These are phyloP conservation scores for Drosophila lacertosa DNA, from an alignment of 1,140 invertebrate species.

Conservation along the genomic window DNA sequence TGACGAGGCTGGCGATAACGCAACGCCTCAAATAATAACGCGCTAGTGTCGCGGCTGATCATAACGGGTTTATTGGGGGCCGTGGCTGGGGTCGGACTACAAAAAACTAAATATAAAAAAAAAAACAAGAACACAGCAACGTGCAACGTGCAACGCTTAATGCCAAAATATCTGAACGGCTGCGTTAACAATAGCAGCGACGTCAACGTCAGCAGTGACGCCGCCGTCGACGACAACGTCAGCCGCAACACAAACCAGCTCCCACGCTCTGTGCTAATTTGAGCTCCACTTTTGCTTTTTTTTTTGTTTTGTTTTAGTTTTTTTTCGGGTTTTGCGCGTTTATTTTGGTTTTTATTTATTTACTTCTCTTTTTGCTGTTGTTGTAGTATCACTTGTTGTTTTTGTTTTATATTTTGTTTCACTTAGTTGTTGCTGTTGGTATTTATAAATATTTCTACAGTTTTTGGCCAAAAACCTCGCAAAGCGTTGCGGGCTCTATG, in stretches of 20 bases:
- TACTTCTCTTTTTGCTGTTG: slow-evolving; percentile 14
- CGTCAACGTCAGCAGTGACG: slow-evolving; percentile 4
- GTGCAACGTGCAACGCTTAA: slow-evolving; percentile 33
- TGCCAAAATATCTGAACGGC: slow-evolving; percentile 14
- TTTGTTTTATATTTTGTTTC: slow-evolving; percentile 2
- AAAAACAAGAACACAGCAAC: background rate
- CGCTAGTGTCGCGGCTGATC: slow-evolving; percentile 54
- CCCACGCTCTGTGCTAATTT: slow-evolving; percentile 82
- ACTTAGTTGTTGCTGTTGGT: slow-evolving; percentile 30
- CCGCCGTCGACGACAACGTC: background rate
- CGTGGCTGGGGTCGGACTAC: slow-evolving; percentile 26
- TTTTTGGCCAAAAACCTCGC: slow-evolving; percentile 47
- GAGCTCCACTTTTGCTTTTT: slow-evolving; percentile 69
- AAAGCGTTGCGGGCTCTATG: slow-evolving; percentile 57
- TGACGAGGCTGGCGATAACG: slow-evolving; percentile 40
- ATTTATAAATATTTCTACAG: slow-evolving; percentile 77
- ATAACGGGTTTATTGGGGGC: slow-evolving; percentile 58
- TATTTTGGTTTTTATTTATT: slow-evolving; percentile 51
- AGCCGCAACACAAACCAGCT: slow-evolving; percentile 62
- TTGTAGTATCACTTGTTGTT: background rate
- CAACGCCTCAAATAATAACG: slow-evolving; percentile 64
- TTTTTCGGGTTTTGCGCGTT: slow-evolving; percentile 24
- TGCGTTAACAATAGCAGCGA: too few species aligned
- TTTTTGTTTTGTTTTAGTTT: slow-evolving; percentile 16
- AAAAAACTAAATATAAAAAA: slow-evolving; percentile 11